Percentiles rank a stretch among this genome's conserved stretches.
Evolutionary conservation across 2,797 vertebrate genomes (phyloP).

Genomic region (Manis pentadactyla): DNA sequence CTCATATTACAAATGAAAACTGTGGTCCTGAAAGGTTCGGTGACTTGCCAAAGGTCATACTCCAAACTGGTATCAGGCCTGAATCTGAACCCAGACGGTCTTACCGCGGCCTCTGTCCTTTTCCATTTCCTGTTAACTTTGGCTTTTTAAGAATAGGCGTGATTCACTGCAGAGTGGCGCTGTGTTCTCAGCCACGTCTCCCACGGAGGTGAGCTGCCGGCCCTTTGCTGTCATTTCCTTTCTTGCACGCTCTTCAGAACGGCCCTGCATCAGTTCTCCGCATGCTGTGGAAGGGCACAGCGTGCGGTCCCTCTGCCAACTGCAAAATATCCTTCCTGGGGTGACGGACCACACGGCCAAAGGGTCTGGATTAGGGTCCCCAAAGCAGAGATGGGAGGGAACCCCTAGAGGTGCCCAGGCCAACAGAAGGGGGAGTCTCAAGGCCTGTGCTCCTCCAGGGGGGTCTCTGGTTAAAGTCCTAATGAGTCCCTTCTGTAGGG

Average conservation of each 20-base stretch:
- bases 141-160: background rate
- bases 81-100: background rate
- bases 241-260: background rate
- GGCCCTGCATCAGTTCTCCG: background rate
- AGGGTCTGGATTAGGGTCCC: background rate
- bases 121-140: background rate
- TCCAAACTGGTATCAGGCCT: too few relatives aligned
- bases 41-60: background rate
- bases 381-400: background rate
- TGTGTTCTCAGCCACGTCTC: too few relatives aligned
- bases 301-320: background rate
- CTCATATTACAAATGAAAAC: background rate
- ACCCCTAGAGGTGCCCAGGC: background rate
- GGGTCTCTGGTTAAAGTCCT: too few relatives aligned
- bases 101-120: background rate
- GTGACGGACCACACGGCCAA: background rate
- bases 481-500: background rate
- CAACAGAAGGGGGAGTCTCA: background rate
- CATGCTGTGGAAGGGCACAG: background rate
- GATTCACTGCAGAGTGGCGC: too few relatives aligned
- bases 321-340: background rate
- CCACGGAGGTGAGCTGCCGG: fast-evolving
- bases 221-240: background rate
- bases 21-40: too few relatives aligned
- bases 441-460: fast-evolving